Evolutionary conservation across 2,113 vertebrate species (phyloP).

Genomic region (Albula goreensis): DNA sequence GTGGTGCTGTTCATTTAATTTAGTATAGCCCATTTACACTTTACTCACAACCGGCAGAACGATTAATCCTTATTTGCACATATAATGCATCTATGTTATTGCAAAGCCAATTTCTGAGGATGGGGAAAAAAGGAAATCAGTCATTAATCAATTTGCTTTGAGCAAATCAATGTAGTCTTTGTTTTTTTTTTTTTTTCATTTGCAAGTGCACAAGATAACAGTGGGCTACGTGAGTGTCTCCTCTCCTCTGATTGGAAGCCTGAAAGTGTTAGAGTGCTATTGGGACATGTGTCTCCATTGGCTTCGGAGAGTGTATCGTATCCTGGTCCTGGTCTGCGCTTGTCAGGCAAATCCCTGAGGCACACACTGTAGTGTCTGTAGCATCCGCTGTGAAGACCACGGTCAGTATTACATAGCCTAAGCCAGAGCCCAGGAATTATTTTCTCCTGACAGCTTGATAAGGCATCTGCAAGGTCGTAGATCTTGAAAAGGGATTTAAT

Average conservation of each 20-base stretch:
- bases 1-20: neutral
- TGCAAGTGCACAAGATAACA: too few relatives aligned
- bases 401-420: conserved; percentile 39
- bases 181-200: neutral
- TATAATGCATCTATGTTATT: neutral
- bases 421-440: conserved; percentile 42
- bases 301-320: neutral
- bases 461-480: conserved; percentile 42
- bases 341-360: conserved; percentile 1
- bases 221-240: neutral
- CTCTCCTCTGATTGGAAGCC: neutral
- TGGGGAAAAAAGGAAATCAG: neutral
- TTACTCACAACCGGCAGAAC: too few relatives aligned
- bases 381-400: conserved; percentile 10
- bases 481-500: conserved; percentile 41
- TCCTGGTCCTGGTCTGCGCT: neutral
- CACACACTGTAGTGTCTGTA: neutral
- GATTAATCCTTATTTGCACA: neutral
- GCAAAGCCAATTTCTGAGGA: neutral
- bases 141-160: neutral
- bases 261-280: neutral
- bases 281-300: neutral
- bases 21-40: neutral
- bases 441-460: conserved; percentile 27
- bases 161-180: neutral